phyloP scores from a whole-genome alignment of 2,113 vertebrate species.

The Tychaedon coryphoeus region DNA sequence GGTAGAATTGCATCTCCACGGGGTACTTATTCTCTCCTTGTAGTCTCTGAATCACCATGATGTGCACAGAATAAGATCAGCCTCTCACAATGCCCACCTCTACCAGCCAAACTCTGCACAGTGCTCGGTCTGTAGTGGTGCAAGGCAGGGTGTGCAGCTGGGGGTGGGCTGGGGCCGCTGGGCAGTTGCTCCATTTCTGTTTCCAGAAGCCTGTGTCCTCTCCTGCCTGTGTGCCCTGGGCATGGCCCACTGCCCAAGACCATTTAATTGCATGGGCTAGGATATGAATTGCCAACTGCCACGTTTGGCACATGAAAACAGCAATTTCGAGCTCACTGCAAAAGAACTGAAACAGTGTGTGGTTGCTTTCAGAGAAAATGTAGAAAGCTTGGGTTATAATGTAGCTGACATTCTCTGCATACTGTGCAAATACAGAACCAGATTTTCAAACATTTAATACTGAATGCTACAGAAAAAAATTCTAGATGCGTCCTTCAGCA shows the following conservation, averaged over 20 bases:
- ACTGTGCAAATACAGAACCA: background rate
- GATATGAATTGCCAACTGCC: background rate
- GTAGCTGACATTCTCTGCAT: background rate
- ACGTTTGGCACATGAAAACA: background rate
- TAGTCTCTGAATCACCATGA: background rate
- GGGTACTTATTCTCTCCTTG: background rate
- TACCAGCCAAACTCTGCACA: background rate
- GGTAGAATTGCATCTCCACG: background rate
- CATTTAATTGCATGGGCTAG: background rate
- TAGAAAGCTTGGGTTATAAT: background rate
- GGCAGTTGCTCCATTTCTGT: background rate
- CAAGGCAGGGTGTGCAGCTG: fast-evolving
- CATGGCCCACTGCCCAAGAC: background rate
- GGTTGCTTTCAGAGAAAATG: background rate
- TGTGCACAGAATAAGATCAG: background rate
- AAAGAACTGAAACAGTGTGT: background rate
- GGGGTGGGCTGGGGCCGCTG: background rate
- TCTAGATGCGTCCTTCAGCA: background rate
- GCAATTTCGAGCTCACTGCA: background rate
- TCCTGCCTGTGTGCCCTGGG: background rate
- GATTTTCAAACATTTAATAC: background rate
- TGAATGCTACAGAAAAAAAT: background rate
- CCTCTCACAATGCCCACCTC: background rate
- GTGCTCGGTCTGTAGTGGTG: background rate
- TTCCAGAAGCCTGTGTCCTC: background rate